These are phyloP conservation scores for Microctonus hyperodae DNA, from an alignment of 2,888 invertebrate species.

Conservation along the genomic window DNA sequence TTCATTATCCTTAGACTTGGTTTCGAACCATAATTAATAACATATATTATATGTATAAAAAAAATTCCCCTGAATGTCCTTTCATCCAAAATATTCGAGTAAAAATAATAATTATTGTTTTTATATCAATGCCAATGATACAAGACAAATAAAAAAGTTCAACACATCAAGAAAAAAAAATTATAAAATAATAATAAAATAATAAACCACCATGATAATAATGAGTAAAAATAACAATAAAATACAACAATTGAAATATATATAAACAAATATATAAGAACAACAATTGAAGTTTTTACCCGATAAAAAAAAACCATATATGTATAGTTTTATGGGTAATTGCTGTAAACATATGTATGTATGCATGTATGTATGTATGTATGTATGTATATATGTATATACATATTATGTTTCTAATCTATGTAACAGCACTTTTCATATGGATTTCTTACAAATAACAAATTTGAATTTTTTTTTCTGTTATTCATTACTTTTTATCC, in stretches of 20 bases:
- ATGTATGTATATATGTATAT: conserved; percentile 42
- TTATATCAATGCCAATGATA: background rate
- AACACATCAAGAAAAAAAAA: conserved; percentile 15
- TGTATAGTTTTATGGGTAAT: conserved; percentile 35
- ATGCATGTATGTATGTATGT: conserved; percentile 19
- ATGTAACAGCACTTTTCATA: conserved; percentile 54
- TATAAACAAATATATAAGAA: background rate
- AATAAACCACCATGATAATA: conserved; percentile 28
- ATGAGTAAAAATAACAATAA: conserved; percentile 11
- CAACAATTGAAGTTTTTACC: conserved; percentile 5
- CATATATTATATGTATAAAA: background rate
- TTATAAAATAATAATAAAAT: conserved; percentile 31
- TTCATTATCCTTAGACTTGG: background rate
- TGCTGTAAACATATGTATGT: background rate
- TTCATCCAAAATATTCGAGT: background rate
- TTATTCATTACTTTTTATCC: conserved; percentile 18
- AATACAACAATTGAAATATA: conserved; percentile 35
- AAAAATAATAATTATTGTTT: conserved; percentile 17
- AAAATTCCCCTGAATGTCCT: conserved; percentile 16
- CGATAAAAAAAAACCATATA: background rate
- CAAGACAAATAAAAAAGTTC: background rate
- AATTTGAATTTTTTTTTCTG: conserved; percentile 36
- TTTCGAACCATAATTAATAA: background rate
- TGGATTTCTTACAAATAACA: conserved; percentile 39
- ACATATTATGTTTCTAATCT: conserved; percentile 46